Evolutionary conservation across 1,140 invertebrate genomes (phyloP), one percentile per base, ranked within the genome.

Genomic region (Hypothenemus hampei): DNA sequence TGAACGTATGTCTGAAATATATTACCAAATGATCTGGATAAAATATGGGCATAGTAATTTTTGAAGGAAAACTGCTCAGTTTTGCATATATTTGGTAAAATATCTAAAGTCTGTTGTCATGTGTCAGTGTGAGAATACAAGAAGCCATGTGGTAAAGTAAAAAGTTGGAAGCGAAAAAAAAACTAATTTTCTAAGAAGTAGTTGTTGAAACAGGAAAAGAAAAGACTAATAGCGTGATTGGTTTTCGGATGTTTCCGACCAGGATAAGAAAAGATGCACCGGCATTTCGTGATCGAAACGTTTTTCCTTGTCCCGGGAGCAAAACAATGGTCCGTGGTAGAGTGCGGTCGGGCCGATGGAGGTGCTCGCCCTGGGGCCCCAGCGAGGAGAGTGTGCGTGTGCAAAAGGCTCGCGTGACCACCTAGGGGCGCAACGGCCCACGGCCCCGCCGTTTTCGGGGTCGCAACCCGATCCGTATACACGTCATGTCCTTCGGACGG

Each of bases 341-440:
- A n/a, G n/a, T 50, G 48, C 37, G 48, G 48, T 50, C 37, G 48
- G 48, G 20, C 26, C n/a, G n/a, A n/a, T n/a, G n/a, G 44, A 46
- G 44, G 44, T 46, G 46, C 40, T 22, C 10, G 40, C n/a, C n/a
- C 16, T 16, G 10, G 35, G 21, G 46, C 19, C 19, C 31, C 21
- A 31, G 33, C 22, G 46, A 48, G 19, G 22, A 11, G 6, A 37
- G 23, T 26, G 45, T 47, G 48, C 33, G 46, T 48, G 48, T 21
- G 43, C 33, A 26, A 35, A 23, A 13, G 36, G 8, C 15, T 50
- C 37, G 48, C 48, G 48, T 50, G 48, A 50, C 48, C 36, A 41
- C 48, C 48, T 20, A 23, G 36, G 13, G 48, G 45, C 48, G 36
- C 48, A 40, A 50, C 48, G 48, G 48, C 36, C 48, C 41, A 37